Evolutionary conservation across 2,113 vertebrate genomes (phyloP).

Genomic region (Kryptolebias marmoratus): DNA sequence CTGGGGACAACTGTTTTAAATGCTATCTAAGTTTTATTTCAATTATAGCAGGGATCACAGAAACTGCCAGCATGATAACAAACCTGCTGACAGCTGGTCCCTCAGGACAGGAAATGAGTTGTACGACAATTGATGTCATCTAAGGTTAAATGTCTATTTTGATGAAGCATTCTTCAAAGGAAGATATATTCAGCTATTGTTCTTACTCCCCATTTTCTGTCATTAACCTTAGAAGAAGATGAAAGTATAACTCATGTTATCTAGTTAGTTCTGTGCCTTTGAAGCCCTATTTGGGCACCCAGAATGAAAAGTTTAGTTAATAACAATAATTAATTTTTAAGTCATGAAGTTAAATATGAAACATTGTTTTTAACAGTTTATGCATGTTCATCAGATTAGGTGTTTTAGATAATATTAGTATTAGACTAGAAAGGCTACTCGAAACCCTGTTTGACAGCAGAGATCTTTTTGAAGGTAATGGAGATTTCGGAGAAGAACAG

Average conservation of each 20-base stretch:
- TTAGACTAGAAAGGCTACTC: neutral
- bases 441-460: neutral
- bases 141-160: slow-evolving; percentile 67
- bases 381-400: neutral
- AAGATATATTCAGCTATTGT: slow-evolving; percentile 45
- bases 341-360: neutral
- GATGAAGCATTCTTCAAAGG: slow-evolving; percentile 71
- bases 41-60: slow-evolving; percentile 70
- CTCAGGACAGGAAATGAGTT: slow-evolving; percentile 59
- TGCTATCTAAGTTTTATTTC: slow-evolving; percentile 70
- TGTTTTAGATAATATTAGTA: neutral
- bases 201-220: slow-evolving; percentile 34
- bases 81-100: slow-evolving; percentile 68
- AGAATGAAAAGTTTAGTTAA: neutral
- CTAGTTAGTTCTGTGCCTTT: slow-evolving; percentile 35
- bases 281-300: neutral
- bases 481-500: neutral
- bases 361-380: neutral
- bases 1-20: slow-evolving; percentile 63
- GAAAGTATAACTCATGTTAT: slow-evolving; percentile 44
- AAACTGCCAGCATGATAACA: slow-evolving; percentile 58
- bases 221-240: slow-evolving; percentile 54
- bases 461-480: neutral
- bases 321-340: neutral
- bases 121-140: slow-evolving; percentile 65